Evolutionary conservation across 2,113 vertebrate species (phyloP), one percentile per base, ranked within the genome.

Genomic region (Urocitellus parryii): DNA sequence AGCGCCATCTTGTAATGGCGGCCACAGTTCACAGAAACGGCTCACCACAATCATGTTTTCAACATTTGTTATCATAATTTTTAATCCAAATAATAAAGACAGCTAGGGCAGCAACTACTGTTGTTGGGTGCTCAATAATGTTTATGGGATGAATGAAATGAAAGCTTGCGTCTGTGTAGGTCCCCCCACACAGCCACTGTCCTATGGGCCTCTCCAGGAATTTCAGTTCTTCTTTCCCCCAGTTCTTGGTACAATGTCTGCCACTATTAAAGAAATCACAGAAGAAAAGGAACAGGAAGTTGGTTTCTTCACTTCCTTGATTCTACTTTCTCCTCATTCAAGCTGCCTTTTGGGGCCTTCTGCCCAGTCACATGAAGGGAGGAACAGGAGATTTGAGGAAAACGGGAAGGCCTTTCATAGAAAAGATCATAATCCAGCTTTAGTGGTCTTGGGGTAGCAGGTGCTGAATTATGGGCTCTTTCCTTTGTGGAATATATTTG

Each of bases 41-140:
- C n/a, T n/a, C n/a, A n/a, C n/a, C n/a, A n/a, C n/a, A n/a, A 89
- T 53, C 58, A 20, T 80, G 8, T n/a, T 42, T 76, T 32, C 63
- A 42, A 61, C 11, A 78, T 93, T 72, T 82, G 82, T 74, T 77
- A 39, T 65, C 53, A 81, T 37, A 42, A 4, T 9, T 39, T 83
- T 83, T 96, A 83, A 92, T 70, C 29, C 17, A 81, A 95, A 83
- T 85, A 92, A 81, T 25, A 77, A 79, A 94, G 65, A 42, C 34
- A 73, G 73, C 42, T 29, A 68, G 7, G 45, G 17, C 11, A 95
- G 37, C 24, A 94, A 80, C 34, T 17, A 32, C 67, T 37, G 16
- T 53, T 67, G 42, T 79, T 45, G n/a, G n/a, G 22, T 56, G 39
- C 37, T 87, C 70, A 25, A 37, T 82, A 67, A 70, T 27, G 27